phyloP scores from a whole-genome alignment of 2,888 invertebrate species.

The Drosophila kuntzei region DNA sequence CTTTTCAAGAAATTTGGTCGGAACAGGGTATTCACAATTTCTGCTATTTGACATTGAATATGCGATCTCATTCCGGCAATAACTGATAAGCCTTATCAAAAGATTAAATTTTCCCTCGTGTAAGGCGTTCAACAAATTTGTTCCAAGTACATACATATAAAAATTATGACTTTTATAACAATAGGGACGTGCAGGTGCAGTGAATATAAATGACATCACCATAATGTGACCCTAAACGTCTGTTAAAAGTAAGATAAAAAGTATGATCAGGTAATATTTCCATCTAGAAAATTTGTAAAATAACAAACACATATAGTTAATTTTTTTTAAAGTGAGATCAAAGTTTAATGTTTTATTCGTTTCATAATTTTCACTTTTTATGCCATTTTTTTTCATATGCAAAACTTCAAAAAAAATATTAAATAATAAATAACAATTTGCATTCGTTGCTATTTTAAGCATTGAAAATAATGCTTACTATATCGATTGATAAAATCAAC shows the following conservation, averaged over 20 bases:
- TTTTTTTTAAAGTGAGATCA: constrained; percentile 67
- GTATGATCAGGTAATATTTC: not conserved
- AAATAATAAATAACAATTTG: constrained; percentile 78
- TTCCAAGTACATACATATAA: constrained; percentile 5
- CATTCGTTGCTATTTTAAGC: constrained; percentile 73
- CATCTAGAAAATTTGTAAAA: not conserved
- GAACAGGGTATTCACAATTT: constrained; percentile 12
- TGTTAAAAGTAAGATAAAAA: not conserved
- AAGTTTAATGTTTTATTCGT: constrained; percentile 68
- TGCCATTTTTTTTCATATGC: constrained; percentile 57
- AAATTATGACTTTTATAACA: constrained; percentile 18
- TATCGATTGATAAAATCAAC: constrained; percentile 63
- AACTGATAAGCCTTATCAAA: constrained; percentile 48
- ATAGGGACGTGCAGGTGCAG: constrained; percentile 11
- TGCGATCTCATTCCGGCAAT: constrained; percentile 28
- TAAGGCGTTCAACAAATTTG: constrained; percentile 8
- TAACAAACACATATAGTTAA: constrained; percentile 5
- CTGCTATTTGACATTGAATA: constrained; percentile 38
- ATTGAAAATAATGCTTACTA: constrained; percentile 68
- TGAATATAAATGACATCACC: constrained; percentile 18
- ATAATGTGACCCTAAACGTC: constrained; percentile 3
- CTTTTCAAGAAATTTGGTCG: not conserved
- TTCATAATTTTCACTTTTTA: constrained; percentile 66
- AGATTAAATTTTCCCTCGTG: constrained; percentile 47
- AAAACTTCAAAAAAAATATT: constrained; percentile 68